Evolutionary conservation across 2,888 invertebrate species (phyloP), one percentile per base, ranked within the genome.

Genomic region (Chesias legatella): DNA sequence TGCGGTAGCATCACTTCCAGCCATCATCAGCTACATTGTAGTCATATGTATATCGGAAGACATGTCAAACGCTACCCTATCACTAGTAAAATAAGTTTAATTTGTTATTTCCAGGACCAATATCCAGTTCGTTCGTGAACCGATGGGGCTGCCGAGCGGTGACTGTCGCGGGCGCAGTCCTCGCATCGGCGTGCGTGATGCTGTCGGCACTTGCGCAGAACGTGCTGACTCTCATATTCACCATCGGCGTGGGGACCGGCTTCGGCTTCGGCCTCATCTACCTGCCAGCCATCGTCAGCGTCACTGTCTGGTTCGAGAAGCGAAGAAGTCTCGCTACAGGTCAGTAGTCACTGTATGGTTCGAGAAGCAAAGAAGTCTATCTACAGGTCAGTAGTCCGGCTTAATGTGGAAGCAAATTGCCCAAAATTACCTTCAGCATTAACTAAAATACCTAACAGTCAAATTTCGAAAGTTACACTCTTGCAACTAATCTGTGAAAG

Each of bases 201-300:
- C 64, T 92, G 17, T 98, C 98, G 51, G 91, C 94, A 33, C 95
- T 93, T 67, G 98, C 98, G 0, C 89, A 91, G 51, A 96, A 94
- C 73, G 92, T 99, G 25, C 79, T 92, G 32, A 95, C 93, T 24
- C 91, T 99, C 9, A 98, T 96, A 70, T 85, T 98, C 60, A 96
- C 97, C n/a, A 95, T 98, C 57, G 99, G 99, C 23, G 77, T 98
- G n/a, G 94, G 98, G 44, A 93, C 97, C 51, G 98, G 98, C 26
- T 83, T 98, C 31, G 99, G 99, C 8, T 96, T 99, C 63, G 99
- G 99, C 0, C 91, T 99, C 51, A 98, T 99, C 73, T 99, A 99
- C 77, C 90, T 99, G 43, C 99, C 99, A 0, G 98, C 99, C 38
- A 98, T 99, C 58, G 98, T 99, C 38, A 96, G 96, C 73, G 99